These are phyloP conservation scores for Babyrousa celebensis DNA, from an alignment of 2,797 vertebrate species.

Conservation along the genomic window DNA sequence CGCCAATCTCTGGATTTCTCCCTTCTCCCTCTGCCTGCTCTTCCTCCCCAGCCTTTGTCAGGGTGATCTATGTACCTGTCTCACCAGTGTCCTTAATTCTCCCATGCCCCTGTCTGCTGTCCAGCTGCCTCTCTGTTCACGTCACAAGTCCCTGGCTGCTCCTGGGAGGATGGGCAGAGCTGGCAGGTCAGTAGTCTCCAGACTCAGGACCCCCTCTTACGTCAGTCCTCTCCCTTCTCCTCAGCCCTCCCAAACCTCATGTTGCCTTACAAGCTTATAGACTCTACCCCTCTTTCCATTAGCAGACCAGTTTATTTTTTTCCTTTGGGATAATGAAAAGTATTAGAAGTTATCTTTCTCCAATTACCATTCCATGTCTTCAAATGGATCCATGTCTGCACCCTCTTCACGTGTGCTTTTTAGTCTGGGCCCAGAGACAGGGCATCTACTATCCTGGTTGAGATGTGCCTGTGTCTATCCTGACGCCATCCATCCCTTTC, in stretches of 20 bases:
- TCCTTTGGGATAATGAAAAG: background rate
- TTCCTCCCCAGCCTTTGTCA: background rate
- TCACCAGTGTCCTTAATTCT: background rate
- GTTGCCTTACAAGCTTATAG: background rate
- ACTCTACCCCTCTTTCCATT: background rate
- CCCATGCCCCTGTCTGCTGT: background rate
- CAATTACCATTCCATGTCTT: background rate
- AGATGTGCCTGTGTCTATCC: background rate
- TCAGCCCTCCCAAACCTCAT: background rate
- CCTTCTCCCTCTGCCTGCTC: background rate
- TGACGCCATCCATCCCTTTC: background rate
- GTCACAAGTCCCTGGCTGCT: background rate
- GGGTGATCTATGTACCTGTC: background rate
- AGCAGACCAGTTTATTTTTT: background rate
- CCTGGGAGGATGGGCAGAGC: background rate
- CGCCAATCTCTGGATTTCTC: background rate
- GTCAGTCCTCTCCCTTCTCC: background rate
- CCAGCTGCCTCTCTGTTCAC: background rate
- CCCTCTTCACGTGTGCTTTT: background rate
- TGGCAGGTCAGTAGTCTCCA: background rate
- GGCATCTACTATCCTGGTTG: background rate
- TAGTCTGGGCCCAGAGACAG: background rate
- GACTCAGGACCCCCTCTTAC: background rate
- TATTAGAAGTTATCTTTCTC: background rate
- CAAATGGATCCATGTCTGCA: background rate